These are phyloP conservation scores for Silvanus unidentatus DNA, from an alignment of 2,888 invertebrate species.

Conservation along the genomic window DNA sequence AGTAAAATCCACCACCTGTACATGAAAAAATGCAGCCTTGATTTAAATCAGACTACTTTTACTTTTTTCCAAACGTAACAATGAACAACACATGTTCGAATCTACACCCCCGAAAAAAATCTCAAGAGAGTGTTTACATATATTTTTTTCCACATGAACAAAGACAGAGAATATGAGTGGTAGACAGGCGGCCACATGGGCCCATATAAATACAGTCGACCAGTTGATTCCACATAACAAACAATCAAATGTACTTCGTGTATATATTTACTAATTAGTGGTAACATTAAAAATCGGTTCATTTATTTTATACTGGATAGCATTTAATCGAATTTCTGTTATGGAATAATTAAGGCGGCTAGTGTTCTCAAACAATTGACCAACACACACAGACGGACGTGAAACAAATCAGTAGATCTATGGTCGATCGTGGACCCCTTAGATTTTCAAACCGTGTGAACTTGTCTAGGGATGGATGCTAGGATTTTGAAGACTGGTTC, in stretches of 20 bases:
- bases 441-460: slow-evolving; percentile 32
- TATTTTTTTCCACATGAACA: slow-evolving; percentile 21
- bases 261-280: too few species aligned
- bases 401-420: slow-evolving; percentile 28
- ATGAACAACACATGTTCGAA: slow-evolving; percentile 27
- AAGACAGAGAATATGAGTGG: too few species aligned
- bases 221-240: too few species aligned
- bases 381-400: slow-evolving; percentile 11
- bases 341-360: slow-evolving; percentile 20
- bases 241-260: too few species aligned
- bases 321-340: slow-evolving; percentile 21
- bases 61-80: slow-evolving; percentile 10
- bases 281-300: too few species aligned
- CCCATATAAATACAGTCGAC: slow-evolving; percentile 4
- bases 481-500: slow-evolving; percentile 11
- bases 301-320: too few species aligned
- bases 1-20: slow-evolving; percentile 28
- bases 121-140: slow-evolving; percentile 27
- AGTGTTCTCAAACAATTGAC: slow-evolving; percentile 18
- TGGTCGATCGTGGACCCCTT: slow-evolving; percentile 30
- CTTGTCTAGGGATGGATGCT: slow-evolving; percentile 32
- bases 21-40: slow-evolving; percentile 23
- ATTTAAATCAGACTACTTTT: slow-evolving; percentile 13
- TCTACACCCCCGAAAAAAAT: slow-evolving; percentile 21
- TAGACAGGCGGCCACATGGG: background rate